phyloP scores from a whole-genome alignment of 1,140 invertebrate genomes.

The Drosophila pruinosa region DNA sequence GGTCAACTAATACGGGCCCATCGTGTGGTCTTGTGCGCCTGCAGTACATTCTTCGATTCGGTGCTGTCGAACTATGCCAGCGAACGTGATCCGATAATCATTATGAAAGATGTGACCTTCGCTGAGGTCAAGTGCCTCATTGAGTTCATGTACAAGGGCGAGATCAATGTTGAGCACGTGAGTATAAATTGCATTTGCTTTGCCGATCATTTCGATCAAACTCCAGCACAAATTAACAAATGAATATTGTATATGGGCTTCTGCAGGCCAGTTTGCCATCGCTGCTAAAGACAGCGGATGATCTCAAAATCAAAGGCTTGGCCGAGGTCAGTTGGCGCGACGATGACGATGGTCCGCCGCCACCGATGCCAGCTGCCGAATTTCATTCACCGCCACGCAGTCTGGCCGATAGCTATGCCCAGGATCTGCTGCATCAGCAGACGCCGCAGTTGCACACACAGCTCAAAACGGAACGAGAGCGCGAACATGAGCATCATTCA shows the following conservation, averaged over 20 bases:
- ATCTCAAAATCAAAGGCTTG: slow-evolving; percentile 94
- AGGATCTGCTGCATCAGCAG: slow-evolving; percentile 61
- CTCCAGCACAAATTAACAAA: too few relatives aligned
- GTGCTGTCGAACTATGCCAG: slow-evolving; percentile 93
- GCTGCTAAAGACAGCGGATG: slow-evolving; percentile 94
- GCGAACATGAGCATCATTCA: slow-evolving; percentile 30
- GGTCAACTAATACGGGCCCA: slow-evolving; percentile 94
- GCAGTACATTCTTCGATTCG: slow-evolving; percentile 94
- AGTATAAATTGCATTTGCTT: slow-evolving; percentile 8
- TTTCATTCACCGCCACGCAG: slow-evolving; percentile 74
- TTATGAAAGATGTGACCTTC: slow-evolving; percentile 93
- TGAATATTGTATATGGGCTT: too few relatives aligned
- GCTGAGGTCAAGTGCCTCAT: slow-evolving; percentile 93
- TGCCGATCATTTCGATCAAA: too few relatives aligned
- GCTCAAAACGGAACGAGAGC: slow-evolving; percentile 11
- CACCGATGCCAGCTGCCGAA: slow-evolving; percentile 80
- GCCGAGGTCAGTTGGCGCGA: slow-evolving; percentile 93
- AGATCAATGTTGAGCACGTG: slow-evolving; percentile 94
- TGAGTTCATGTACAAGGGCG: slow-evolving; percentile 97
- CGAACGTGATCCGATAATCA: slow-evolving; percentile 92
- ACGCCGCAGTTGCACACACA: slow-evolving; percentile 25
- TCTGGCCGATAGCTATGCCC: slow-evolving; percentile 55
- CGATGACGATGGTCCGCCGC: slow-evolving; percentile 70
- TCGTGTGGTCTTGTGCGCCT: slow-evolving; percentile 91
- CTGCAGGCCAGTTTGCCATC: slow-evolving; percentile 90